These are phyloP conservation scores for Ryuthela nishihirai DNA, from an alignment of 2,888 invertebrate species.

Conservation along the genomic window DNA sequence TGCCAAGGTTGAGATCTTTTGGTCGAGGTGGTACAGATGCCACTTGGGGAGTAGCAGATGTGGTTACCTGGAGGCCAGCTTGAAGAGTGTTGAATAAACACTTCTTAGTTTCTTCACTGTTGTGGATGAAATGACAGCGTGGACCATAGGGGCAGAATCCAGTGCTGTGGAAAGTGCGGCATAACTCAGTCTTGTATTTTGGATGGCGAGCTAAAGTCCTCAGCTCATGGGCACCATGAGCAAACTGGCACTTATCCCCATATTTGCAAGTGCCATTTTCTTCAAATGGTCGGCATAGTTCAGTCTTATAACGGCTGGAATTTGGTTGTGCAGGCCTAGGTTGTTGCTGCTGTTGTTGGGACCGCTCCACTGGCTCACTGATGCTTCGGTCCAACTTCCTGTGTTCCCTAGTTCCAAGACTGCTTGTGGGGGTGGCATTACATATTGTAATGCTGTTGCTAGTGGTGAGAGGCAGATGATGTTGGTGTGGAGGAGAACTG, in stretches of 20 bases:
- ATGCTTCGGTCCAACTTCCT: constrained; percentile 70
- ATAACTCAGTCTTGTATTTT: constrained; percentile 96
- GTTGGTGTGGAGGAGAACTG: too few relatives aligned
- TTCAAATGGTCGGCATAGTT: constrained; percentile 94
- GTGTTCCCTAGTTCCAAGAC: constrained; percentile 8
- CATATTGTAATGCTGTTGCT: constrained; percentile 31
- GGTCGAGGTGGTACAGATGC: constrained; percentile 47
- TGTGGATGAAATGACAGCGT: constrained; percentile 89
- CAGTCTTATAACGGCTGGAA: constrained; percentile 85
- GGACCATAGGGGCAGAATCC: constrained; percentile 98
- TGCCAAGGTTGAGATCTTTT: constrained; percentile 48
- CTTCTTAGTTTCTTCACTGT: constrained; percentile 51
- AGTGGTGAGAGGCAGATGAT: constrained; percentile 24
- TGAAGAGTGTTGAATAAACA: constrained; percentile 22
- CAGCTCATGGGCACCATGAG: constrained; percentile 89
- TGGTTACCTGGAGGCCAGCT: constrained; percentile 6
- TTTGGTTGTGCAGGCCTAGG: too few relatives aligned
- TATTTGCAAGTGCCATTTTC: constrained; percentile 97
- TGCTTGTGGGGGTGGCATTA: constrained; percentile 19
- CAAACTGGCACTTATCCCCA: constrained; percentile 99
- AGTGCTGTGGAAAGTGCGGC: constrained; percentile 91
- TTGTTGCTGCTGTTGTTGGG: too few relatives aligned
- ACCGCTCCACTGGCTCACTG: constrained; percentile 64
- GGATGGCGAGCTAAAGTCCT: constrained; percentile 92
- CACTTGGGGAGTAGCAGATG: constrained; percentile 30